These are phyloP conservation scores for Galemys pyrenaicus DNA, from an alignment of 2,113 vertebrate species.

Conservation along the genomic window DNA sequence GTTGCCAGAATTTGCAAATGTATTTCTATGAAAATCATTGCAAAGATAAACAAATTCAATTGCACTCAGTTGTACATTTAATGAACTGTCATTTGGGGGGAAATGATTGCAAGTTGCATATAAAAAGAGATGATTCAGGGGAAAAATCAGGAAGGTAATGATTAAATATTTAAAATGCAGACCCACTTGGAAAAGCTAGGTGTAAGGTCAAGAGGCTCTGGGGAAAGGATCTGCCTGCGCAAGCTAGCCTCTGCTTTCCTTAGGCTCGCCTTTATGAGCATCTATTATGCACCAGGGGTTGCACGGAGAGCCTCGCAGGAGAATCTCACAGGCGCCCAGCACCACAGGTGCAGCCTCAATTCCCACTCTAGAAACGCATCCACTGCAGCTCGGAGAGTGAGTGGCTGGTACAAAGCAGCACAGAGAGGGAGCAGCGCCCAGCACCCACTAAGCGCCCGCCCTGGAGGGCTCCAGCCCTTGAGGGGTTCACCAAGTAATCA, in stretches of 20 bases:
- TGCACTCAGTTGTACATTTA: constrained; percentile 49
- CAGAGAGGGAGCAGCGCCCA: not conserved
- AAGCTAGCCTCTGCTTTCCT: fast-evolving
- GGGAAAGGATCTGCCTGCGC: not conserved
- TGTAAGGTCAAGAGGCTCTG: not conserved
- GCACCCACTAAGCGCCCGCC: fast-evolving
- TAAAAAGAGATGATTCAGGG: constrained; percentile 60
- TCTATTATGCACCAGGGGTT: not conserved
- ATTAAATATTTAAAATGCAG: constrained; percentile 59
- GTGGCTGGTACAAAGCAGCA: not conserved
- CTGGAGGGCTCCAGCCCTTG: not conserved
- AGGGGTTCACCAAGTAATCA: not conserved
- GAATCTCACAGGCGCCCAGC: not conserved
- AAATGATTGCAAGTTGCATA: constrained; percentile 73
- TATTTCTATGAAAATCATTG: constrained; percentile 51
- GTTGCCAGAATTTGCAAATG: not conserved
- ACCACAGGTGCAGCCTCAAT: fast-evolving
- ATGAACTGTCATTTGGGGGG: constrained; percentile 61
- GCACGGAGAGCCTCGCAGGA: not conserved
- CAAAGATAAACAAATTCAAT: constrained; percentile 66
- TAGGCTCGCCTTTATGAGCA: not conserved
- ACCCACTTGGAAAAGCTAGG: not conserved
- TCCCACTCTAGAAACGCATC: not conserved
- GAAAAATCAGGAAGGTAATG: constrained; percentile 39
- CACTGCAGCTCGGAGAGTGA: not conserved